Evolutionary conservation across 2,113 vertebrate species (phyloP).

Genomic region (Oreochromis spilurus): DNA sequence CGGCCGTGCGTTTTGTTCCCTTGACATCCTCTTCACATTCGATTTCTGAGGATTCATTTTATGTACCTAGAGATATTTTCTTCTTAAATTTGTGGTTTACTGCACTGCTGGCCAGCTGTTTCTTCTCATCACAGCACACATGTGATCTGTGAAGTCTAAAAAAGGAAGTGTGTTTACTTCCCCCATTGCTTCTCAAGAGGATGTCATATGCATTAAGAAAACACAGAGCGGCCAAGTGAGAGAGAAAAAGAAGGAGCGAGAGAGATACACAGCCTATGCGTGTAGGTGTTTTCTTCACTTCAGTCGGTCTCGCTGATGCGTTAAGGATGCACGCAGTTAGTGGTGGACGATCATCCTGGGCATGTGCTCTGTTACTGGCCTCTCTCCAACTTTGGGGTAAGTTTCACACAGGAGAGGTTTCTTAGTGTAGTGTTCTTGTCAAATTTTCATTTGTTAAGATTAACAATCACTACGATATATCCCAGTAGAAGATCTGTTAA

Average conservation of each 20-base stretch:
- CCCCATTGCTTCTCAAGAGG: constrained; percentile 42
- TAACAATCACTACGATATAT: not conserved
- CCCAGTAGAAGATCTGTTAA: not conserved
- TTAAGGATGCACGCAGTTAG: constrained; percentile 44
- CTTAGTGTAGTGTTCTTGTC: not conserved
- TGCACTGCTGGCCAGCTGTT: not conserved
- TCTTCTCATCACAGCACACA: not conserved
- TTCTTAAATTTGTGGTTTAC: not conserved
- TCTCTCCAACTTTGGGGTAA: constrained; percentile 49
- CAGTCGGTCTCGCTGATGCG: not conserved
- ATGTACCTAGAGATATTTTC: not conserved
- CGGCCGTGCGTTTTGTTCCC: not conserved
- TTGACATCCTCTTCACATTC: not conserved
- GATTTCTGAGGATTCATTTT: not conserved
- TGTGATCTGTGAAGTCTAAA: constrained; percentile 3
- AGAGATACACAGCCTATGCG: not conserved
- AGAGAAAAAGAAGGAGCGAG: not conserved
- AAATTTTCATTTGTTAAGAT: not conserved
- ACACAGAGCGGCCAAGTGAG: constrained; percentile 16
- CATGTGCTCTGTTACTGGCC: constrained; percentile 11
- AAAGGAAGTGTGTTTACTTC: constrained; percentile 66
- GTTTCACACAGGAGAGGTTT: not conserved
- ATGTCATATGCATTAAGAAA: constrained; percentile 52
- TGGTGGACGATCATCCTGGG: constrained; percentile 6
- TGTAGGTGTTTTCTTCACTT: not conserved